These are phyloP conservation scores for Drosophila differens DNA, from an alignment of 2,888 invertebrate genomes.

Conservation along the genomic window DNA sequence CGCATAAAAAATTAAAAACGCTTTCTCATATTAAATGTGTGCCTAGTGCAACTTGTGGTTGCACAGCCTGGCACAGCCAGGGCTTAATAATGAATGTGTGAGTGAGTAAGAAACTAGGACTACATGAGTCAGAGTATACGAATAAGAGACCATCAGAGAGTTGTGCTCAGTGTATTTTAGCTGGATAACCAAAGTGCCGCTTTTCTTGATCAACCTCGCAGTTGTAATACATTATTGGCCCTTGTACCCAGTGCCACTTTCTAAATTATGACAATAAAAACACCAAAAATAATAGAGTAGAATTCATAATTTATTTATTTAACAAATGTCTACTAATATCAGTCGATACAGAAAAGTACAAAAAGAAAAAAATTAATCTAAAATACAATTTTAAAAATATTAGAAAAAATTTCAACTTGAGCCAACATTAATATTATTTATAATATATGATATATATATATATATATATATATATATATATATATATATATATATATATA, in stretches of 20 bases:
- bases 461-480: no score
- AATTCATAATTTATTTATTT: not conserved
- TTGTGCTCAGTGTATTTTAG: not conserved
- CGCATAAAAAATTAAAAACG: slow-evolving; percentile 78
- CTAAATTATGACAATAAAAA: not conserved
- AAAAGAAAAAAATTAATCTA: no score
- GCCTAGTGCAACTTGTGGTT: slow-evolving; percentile 53
- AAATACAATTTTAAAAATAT: not conserved
- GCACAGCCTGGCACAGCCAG: slow-evolving; percentile 29
- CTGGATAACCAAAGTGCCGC: not conserved
- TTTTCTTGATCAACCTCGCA: not conserved
- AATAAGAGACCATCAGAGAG: not conserved
- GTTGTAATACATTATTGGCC: not conserved
- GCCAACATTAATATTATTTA: rapidly evolving
- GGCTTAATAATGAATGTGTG: slow-evolving; percentile 63
- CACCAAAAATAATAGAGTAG: not conserved
- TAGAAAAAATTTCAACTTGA: rapidly evolving
- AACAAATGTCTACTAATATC: not conserved
- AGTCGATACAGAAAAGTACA: no score
- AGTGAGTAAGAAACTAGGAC: slow-evolving; percentile 31
- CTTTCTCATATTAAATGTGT: slow-evolving; percentile 79
- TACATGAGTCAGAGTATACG: not conserved
- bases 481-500: no score
- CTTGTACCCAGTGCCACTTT: not conserved
- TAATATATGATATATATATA: not conserved